Evolutionary conservation across 2,888 invertebrate genomes (phyloP).

Genomic region (Polyommatus iphigenia): DNA sequence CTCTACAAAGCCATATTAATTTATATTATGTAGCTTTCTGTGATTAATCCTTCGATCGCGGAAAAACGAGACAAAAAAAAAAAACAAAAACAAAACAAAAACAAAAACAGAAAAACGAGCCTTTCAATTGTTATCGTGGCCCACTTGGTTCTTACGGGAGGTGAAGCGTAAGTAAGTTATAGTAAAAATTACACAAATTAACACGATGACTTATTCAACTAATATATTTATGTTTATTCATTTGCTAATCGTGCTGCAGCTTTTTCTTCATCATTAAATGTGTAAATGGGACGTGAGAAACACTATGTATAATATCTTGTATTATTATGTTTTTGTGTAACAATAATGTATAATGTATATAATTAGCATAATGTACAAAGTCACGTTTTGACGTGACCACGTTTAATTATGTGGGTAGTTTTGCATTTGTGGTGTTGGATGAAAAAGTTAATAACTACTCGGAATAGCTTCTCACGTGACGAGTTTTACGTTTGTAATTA

Average conservation of each 20-base stretch:
- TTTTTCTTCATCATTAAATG: not conserved
- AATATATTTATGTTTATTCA: not conserved
- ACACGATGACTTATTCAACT: not conserved
- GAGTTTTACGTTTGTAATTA: not conserved
- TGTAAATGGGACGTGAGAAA: constrained; percentile 19
- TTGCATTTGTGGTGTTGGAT: constrained; percentile 17
- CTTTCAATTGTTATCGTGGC: no score
- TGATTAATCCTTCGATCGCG: no score
- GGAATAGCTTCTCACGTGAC: not conserved
- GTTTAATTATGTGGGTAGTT: constrained; percentile 18
- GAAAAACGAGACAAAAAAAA: no score
- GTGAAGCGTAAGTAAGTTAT: no score
- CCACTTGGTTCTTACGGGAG: no score
- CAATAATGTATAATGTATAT: constrained; percentile 4
- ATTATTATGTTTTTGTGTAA: constrained; percentile 20
- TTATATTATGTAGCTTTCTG: not conserved
- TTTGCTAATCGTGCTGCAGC: not conserved
- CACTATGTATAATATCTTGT: not conserved
- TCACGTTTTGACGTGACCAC: constrained; percentile 18
- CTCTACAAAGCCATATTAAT: not conserved
- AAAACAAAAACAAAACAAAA: no score
- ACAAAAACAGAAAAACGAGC: no score
- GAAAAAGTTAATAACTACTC: constrained; percentile 13
- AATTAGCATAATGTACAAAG: constrained; percentile 20
- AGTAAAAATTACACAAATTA: not conserved